Conservation (phyloP, 2,888 invertebrate genomes). For the Caenorhabditis becei region DNA sequence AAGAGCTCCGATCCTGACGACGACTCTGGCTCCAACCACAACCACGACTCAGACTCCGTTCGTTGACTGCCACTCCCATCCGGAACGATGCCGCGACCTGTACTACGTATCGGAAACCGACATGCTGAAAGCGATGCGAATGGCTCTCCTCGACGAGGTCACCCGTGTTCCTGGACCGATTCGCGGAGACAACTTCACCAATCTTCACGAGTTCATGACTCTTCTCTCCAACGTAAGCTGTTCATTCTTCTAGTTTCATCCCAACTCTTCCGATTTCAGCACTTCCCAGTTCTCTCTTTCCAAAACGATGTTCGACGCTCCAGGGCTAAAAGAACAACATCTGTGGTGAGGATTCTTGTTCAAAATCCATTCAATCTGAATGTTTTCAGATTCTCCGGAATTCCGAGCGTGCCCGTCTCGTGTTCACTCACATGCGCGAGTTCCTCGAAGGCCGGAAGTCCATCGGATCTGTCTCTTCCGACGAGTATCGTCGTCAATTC, state of each 20-base stretch:
- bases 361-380: not conserved
- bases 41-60: slow-evolving; percentile 71
- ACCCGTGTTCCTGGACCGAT: slow-evolving; percentile 68
- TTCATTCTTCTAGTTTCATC: not conserved
- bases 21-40: slow-evolving; percentile 68
- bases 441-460: slow-evolving; percentile 72
- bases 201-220: slow-evolving; percentile 77
- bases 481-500: slow-evolving; percentile 78
- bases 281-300: slow-evolving; percentile 80
- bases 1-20: slow-evolving; percentile 59
- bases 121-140: slow-evolving; percentile 79
- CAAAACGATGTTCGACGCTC: slow-evolving; percentile 68
- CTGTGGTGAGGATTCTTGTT: slow-evolving; percentile 64
- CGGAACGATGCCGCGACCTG: slow-evolving; percentile 77
- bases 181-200: slow-evolving; percentile 77
- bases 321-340: slow-evolving; percentile 69
- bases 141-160: slow-evolving; percentile 80
- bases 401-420: slow-evolving; percentile 77
- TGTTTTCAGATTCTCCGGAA: slow-evolving; percentile 74
- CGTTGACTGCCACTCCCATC: slow-evolving; percentile 76
- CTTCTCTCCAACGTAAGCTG: slow-evolving; percentile 78
- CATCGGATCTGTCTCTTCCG: slow-evolving; percentile 68
- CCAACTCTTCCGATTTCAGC: slow-evolving; percentile 67
- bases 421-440: slow-evolving; percentile 78
- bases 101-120: slow-evolving; percentile 81